These are phyloP conservation scores for Drosophila chauvacae DNA, from an alignment of 1,140 invertebrate species.

Conservation along the genomic window DNA sequence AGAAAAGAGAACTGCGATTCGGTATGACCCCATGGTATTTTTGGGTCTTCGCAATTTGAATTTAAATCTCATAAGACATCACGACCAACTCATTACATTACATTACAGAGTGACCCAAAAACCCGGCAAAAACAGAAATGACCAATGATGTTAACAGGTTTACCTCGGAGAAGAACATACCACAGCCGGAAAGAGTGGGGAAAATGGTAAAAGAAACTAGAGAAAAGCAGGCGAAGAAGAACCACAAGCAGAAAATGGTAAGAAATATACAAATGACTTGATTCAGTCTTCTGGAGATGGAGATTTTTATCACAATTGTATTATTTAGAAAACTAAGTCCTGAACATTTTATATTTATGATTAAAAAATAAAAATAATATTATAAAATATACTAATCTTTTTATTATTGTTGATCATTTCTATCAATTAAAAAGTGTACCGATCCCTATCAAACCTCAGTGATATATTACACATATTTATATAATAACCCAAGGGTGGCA, in stretches of 20 bases:
- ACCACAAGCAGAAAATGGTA: conserved; percentile 2
- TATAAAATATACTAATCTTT: background rate
- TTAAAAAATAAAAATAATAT: no score
- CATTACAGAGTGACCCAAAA: conserved; percentile 64
- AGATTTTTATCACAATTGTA: no score
- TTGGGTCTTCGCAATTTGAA: conserved; percentile 59
- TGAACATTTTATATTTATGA: no score
- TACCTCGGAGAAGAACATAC: conserved; percentile 40
- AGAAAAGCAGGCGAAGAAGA: background rate
- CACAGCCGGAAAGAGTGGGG: conserved; percentile 14
- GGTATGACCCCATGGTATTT: conserved; percentile 50
- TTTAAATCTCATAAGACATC: conserved; percentile 75
- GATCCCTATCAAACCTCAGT: conserved; percentile 1
- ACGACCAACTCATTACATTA: conserved; percentile 71
- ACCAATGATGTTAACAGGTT: conserved; percentile 36
- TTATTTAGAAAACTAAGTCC: background rate
- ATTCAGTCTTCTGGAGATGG: background rate
- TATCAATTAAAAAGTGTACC: background rate
- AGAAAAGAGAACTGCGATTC: conserved; percentile 11
- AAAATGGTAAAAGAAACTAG: conserved; percentile 33
- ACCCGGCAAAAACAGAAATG: conserved; percentile 39
- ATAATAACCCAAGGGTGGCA: conserved; percentile 9
- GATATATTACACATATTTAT: conserved; percentile 14
- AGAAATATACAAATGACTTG: background rate
- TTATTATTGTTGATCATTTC: background rate